Conservation (phyloP, 2,888 invertebrate species). For the Galerucella nymphaeae region DNA sequence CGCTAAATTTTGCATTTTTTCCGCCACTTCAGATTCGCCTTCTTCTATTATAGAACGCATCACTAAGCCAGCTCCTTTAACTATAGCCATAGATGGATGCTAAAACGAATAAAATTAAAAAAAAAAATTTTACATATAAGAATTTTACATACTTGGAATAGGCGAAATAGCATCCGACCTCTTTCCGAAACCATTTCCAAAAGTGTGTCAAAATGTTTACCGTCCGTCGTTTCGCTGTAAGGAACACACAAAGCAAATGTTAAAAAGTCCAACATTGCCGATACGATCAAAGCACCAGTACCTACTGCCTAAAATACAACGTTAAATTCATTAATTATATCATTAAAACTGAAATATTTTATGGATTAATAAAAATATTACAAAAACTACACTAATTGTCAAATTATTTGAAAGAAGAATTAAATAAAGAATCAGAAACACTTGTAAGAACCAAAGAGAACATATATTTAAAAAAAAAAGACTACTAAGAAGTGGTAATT, state of each 20-base stretch:
- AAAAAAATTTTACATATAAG: too few species aligned
- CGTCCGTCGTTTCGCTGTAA: slow-evolving; percentile 98
- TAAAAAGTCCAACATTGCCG: slow-evolving; percentile 97
- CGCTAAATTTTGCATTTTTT: slow-evolving; percentile 95
- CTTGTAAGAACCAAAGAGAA: too few species aligned
- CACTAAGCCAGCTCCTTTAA: slow-evolving; percentile 97
- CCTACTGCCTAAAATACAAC: slow-evolving; percentile 78
- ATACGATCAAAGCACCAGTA: slow-evolving; percentile 95
- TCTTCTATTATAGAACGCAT: slow-evolving; percentile 98
- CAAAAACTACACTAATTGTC: too few species aligned
- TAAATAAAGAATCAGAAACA: too few species aligned
- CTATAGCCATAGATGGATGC: slow-evolving; percentile 97
- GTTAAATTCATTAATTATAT: background rate
- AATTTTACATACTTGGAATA: slow-evolving; percentile 82
- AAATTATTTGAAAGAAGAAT: too few species aligned
- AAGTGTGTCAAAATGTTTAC: slow-evolving; percentile 92
- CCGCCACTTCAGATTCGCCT: slow-evolving; percentile 90
- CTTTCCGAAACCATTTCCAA: slow-evolving; percentile 93
- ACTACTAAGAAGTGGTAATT: too few species aligned
- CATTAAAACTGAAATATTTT: background rate
- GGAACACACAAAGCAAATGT: slow-evolving; percentile 98
- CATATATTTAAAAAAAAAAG: too few species aligned
- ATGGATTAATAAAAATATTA: background rate
- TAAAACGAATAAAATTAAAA: slow-evolving; percentile 59
- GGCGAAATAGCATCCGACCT: slow-evolving; percentile 89